phyloP scores from a whole-genome alignment of 2,113 vertebrate genomes.

The Saimiri boliviensis region DNA sequence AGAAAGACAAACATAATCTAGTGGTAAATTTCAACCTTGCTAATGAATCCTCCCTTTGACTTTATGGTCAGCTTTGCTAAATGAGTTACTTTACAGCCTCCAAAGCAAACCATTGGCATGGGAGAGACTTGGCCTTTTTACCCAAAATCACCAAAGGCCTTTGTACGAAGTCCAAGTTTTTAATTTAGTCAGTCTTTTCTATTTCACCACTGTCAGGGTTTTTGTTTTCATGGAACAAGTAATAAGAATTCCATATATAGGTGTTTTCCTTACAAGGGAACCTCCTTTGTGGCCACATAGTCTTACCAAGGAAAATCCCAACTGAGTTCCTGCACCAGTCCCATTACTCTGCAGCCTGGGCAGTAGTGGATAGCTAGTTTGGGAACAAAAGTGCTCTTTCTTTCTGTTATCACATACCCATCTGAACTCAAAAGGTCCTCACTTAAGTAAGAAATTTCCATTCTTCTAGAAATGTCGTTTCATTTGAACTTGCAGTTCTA shows the following conservation, averaged over 20 bases:
- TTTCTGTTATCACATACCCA: neutral
- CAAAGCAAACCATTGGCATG: neutral
- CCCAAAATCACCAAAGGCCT: neutral
- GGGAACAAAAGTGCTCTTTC: conserved; percentile 4
- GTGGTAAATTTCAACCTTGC: conserved; percentile 4
- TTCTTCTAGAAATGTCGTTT: conserved; percentile 28
- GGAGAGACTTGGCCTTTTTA: neutral
- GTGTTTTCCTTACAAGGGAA: conserved; percentile 15
- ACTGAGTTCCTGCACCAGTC: neutral
- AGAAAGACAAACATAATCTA: neutral
- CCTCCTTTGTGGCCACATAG: neutral
- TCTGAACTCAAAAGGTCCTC: neutral
- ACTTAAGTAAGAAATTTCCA: conserved; percentile 4
- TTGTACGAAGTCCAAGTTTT: neutral
- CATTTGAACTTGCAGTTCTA: neutral
- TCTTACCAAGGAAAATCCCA: conserved; percentile 9
- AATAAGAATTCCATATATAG: neutral
- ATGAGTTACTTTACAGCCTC: neutral
- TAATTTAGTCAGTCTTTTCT: neutral
- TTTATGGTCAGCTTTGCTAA: neutral
- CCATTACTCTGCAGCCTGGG: neutral
- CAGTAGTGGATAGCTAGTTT: neutral
- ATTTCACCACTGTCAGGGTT: neutral
- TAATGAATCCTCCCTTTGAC: neutral
- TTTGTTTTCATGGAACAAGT: neutral